Evolutionary conservation across 2,113 vertebrate genomes (phyloP).

Genomic region (Phainopepla nitens): DNA sequence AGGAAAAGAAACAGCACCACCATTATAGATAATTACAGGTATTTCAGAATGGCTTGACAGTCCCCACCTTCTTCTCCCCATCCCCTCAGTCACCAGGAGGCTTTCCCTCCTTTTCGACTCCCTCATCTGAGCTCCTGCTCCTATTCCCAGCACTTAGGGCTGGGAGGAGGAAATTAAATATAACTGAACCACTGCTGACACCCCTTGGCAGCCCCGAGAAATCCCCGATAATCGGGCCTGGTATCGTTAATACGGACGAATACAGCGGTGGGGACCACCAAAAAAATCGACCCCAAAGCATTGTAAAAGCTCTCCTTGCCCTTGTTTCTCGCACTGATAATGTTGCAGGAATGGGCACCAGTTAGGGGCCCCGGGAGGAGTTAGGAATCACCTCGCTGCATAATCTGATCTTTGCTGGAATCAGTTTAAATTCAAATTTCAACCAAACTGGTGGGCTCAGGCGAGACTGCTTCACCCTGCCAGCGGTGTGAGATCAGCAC

Average conservation of each 20-base stretch:
- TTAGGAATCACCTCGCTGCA: background rate
- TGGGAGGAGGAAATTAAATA: background rate
- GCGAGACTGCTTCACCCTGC: background rate
- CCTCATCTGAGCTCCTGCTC: background rate
- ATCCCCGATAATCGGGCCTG: background rate
- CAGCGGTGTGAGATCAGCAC: accelerated
- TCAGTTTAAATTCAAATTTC: background rate
- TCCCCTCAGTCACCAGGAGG: background rate
- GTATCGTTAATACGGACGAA: background rate
- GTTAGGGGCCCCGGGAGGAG: accelerated
- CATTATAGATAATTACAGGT: accelerated
- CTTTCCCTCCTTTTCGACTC: background rate
- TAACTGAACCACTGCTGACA: slow-evolving; percentile 1
- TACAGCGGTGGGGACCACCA: accelerated
- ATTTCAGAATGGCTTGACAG: background rate
- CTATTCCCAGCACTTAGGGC: accelerated
- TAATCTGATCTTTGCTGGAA: background rate
- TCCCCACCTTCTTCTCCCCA: background rate
- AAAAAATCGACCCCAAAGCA: background rate
- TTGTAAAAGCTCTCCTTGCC: background rate
- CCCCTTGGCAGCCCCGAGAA: background rate
- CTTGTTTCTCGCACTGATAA: accelerated
- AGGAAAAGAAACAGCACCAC: background rate
- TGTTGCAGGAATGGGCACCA: accelerated
- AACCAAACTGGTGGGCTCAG: accelerated